A percentile compares a stretch with the other conserved stretches of the same genome.
These are phyloP conservation scores for Sphaerodactylus townsendi DNA, from an alignment of 2,113 vertebrate species.

Conservation along the genomic window DNA sequence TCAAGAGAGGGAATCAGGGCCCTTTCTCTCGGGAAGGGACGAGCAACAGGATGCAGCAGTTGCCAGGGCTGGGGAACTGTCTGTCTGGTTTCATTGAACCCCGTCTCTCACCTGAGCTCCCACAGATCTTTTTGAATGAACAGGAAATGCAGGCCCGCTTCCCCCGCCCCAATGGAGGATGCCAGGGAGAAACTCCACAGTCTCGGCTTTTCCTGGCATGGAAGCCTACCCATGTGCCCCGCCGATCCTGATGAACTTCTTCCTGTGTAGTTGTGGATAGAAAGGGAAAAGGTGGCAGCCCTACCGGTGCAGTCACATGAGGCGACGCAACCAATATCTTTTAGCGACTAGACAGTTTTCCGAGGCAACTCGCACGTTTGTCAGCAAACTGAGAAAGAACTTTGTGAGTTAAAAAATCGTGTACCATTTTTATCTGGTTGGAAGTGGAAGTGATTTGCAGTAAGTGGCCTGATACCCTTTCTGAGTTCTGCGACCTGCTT, in stretches of 20 bases:
- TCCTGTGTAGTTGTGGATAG: background rate
- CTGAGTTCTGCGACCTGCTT: background rate
- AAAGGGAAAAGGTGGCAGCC: background rate
- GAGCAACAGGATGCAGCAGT: background rate
- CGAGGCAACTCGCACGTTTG: background rate
- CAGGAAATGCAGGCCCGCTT: background rate
- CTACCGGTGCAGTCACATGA: background rate
- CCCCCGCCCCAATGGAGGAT: background rate
- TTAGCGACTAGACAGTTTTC: background rate
- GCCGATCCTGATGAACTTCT: background rate
- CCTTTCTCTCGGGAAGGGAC: background rate
- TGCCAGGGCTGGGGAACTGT: background rate
- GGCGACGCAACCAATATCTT: background rate
- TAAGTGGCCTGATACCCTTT: too few species aligned
- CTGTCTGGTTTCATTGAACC: fast-evolving
- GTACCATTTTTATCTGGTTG: background rate
- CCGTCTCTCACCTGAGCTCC: background rate
- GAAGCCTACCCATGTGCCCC: too few species aligned
- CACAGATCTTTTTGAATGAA: too few species aligned
- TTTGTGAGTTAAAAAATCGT: background rate
- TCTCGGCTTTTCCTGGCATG: background rate
- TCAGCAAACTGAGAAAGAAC: background rate
- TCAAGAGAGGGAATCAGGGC: background rate
- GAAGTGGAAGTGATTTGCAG: background rate
- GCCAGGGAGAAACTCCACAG: background rate